These are phyloP conservation scores for Sympetrum striolatum DNA, from an alignment of 2,888 invertebrate genomes.

Conservation along the genomic window DNA sequence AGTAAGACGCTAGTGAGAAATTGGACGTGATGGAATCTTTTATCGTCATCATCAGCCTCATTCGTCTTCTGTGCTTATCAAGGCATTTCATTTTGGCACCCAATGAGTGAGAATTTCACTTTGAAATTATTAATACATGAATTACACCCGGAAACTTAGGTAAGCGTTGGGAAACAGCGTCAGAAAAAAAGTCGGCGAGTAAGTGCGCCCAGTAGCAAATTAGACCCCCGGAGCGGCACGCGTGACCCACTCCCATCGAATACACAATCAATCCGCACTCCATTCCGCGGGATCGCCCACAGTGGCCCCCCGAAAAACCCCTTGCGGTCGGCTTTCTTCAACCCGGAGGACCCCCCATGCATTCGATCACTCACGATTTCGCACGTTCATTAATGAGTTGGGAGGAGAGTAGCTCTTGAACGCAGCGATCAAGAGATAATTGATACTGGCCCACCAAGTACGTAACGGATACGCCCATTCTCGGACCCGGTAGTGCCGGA, in stretches of 20 bases:
- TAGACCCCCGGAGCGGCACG: neutral
- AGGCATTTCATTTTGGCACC: too few relatives aligned
- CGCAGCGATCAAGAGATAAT: constrained; percentile 34
- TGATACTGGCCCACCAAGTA: constrained; percentile 27
- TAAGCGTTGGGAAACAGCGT: too few relatives aligned
- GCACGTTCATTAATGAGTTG: constrained; percentile 36
- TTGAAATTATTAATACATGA: too few relatives aligned
- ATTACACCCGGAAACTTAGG: too few relatives aligned
- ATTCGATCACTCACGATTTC: constrained; percentile 29
- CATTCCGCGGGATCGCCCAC: neutral
- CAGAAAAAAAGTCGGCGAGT: too few relatives aligned
- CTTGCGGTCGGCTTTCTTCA: neutral
- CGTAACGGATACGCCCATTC: constrained; percentile 6
- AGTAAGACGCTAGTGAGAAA: too few relatives aligned
- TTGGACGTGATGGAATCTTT: too few relatives aligned
- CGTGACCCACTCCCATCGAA: neutral
- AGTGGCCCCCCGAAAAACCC: neutral
- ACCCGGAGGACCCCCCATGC: constrained; percentile 23
- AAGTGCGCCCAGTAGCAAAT: too few relatives aligned
- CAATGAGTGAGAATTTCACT: too few relatives aligned
- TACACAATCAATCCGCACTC: neutral
- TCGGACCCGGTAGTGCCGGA: neutral
- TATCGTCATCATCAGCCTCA: too few relatives aligned
- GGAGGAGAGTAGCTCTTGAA: neutral
- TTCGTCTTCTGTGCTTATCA: too few relatives aligned